Conservation (phyloP, 1,140 invertebrate genomes). For the Drosophila rhopaloa region DNA sequence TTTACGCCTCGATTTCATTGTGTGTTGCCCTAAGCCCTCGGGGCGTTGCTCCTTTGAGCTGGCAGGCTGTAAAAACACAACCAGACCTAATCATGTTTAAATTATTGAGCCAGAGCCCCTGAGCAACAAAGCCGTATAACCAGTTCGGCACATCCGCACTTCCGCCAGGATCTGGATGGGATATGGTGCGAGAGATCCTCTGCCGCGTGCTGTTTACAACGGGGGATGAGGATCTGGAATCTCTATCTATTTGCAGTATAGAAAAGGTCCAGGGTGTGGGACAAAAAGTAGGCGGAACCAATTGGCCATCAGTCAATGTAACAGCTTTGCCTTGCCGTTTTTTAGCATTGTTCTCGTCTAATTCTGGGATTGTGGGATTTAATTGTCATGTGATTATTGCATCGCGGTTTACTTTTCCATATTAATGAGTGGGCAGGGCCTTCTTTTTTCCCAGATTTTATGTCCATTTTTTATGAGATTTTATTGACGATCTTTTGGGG, state of each 20-base stretch:
- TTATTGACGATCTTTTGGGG: slow-evolving; percentile 22
- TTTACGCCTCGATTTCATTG: slow-evolving; percentile 59
- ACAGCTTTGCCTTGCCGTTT: slow-evolving; percentile 51
- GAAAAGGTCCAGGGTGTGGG: slow-evolving; percentile 13
- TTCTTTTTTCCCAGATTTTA: slow-evolving; percentile 42
- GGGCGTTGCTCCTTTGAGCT: slow-evolving; percentile 49
- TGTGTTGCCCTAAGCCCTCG: slow-evolving; percentile 63
- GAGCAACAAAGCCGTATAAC: slow-evolving; percentile 66
- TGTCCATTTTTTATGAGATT: slow-evolving; percentile 63
- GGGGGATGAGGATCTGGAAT: slow-evolving; percentile 36
- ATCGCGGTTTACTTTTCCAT: slow-evolving; percentile 33
- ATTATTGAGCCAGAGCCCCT: slow-evolving; percentile 75
- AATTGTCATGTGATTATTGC: slow-evolving; percentile 55
- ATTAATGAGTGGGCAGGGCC: slow-evolving; percentile 68
- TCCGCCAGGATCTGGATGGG: slow-evolving; percentile 12
- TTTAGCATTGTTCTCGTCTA: slow-evolving; percentile 53
- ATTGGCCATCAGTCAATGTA: slow-evolving; percentile 78
- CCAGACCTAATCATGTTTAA: slow-evolving; percentile 84
- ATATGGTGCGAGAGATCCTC: slow-evolving; percentile 24
- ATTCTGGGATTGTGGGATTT: slow-evolving; percentile 64
- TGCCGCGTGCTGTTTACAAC: slow-evolving; percentile 58
- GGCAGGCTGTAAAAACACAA: slow-evolving; percentile 83
- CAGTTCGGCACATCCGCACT: slow-evolving; percentile 57
- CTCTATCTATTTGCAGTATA: neutral
- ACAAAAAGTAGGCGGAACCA: slow-evolving; percentile 70